Base-by-base conservation (phyloP, 2,888 invertebrate genomes). In the Leptinotarsa rubiginosa region DNA sequence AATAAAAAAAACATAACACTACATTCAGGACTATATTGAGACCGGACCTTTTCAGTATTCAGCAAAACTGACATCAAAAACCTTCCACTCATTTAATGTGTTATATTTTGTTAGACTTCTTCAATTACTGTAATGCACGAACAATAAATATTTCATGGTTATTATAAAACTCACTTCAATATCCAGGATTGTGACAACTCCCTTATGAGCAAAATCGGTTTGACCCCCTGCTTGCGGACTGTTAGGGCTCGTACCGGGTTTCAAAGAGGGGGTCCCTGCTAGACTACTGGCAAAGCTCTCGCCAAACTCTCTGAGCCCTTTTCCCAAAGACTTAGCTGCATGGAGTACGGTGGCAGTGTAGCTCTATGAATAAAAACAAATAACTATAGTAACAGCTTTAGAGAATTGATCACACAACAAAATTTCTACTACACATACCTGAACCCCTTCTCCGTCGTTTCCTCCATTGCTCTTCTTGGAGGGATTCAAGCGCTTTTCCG, bases 321-420 rank as follows among this genome's bases (percentile, higher is more conserved):
- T 96, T 74, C 97, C 95, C 52, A 98, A 90, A 22, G 96, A 96
- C 89, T 98, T 98, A 20, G 98, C 98, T 1, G 97, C 97, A 88
- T 97, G 96, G 13, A 98, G 91, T 70, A 98, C 96, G 0, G 97
- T 96, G 1, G 98, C 97, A 65, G 97, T 97, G 83, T 95, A 95
- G 86, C 95, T 95, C 84, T 96, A 93, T 16, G 95, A 83, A 71
- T 78, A 72, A 62, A n/a, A 50, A 50, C 15, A 50, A 50, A 16
- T 50, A 15, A 50, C 4, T 16, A 12, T 50, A 50, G 50, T 50
- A 31, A 41, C 10, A 41, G 41, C 10, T 41, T 10, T 41, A 10
- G 10, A 31, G 7, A 31, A 31, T 31, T 31, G 25, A 25, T 25
- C 5, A 25, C 25, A 25, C 5, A 25, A 31, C 31, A 31, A 31